Conservation (phyloP, 2,797 vertebrate genomes). For the Anas acuta region DNA sequence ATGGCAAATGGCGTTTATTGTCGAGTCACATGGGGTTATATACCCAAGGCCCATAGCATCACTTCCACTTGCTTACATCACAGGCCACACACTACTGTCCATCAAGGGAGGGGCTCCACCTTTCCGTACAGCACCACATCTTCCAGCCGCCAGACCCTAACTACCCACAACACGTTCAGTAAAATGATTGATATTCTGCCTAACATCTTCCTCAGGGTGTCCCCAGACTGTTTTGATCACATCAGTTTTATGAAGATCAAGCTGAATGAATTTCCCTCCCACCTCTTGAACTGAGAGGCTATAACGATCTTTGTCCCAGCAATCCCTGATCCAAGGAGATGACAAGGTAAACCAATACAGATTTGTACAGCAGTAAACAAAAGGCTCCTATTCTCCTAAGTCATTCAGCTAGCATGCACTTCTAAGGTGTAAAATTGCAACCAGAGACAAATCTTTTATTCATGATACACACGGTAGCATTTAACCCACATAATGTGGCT, state of each 20-base stretch:
- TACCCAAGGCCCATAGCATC: no score
- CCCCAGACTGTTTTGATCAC: not conserved
- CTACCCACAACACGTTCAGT: fast-evolving
- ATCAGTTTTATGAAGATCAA: not conserved
- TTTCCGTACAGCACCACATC: no score
- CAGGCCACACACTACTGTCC: no score
- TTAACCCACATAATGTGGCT: not conserved
- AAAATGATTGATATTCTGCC: not conserved
- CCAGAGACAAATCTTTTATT: not conserved
- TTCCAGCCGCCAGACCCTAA: no score
- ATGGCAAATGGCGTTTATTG: no score
- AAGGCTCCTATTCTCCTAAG: not conserved
- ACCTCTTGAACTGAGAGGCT: not conserved
- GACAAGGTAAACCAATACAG: not conserved
- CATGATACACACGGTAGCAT: not conserved
- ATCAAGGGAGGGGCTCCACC: no score
- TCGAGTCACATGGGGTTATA: no score
- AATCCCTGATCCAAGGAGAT: not conserved
- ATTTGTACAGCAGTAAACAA: fast-evolving
- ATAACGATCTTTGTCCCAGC: not conserved
- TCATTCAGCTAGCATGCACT: not conserved
- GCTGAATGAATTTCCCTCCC: not conserved
- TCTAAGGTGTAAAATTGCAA: not conserved
- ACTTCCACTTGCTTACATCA: no score
- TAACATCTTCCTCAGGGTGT: not conserved